Evolutionary conservation across 2,888 invertebrate genomes (phyloP), one percentile per base, ranked within the genome.

Genomic region (Calameuta filiformis): DNA sequence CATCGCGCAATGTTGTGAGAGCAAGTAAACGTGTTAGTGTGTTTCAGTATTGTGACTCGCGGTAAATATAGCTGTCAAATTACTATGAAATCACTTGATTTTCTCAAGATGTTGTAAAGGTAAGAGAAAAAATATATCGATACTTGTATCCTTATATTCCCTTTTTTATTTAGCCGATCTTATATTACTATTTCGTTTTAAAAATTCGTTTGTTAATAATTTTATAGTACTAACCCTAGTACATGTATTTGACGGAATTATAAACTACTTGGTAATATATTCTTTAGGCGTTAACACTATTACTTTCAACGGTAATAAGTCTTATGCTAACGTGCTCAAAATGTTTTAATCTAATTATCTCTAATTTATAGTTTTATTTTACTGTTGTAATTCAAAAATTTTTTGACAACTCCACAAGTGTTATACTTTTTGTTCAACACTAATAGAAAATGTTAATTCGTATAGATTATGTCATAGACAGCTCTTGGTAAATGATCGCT

Each of bases 401-500:
- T 9, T 23, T 23, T 9, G 9, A 23, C 23, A 56, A 23, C 6
- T 9, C 56, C 23, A 56, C 56, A 23, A 56, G 2, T 56, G 23
- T 23, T 56, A 56, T 23, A 23, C 56, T 56, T 56, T 56, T 56
- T 9, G 9, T 56, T 56, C 23, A 23, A 56, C 23, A 23, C 56
- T 23, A 56, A 56, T 56, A 56, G 56, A 56, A 56, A 56, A 56
- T 56, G 2, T 83, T 75, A 85, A 74, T 85, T 83, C 15, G 87
- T 84, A 90, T 96, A 97, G 79, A 97, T 92, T 81, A 96, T 94
- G 89, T 97, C 96, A 91, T 97, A 97, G 84, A 97, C 93, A 31
- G 96, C 95, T 84, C 95, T 94, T 4, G 97, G 96, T 90, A 97
- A 93, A 91, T 97, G 96, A 87, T 97, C 96, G 80, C 96, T 96